phyloP scores from a whole-genome alignment of 2,113 vertebrate genomes.

The Osmerus eperlanus region DNA sequence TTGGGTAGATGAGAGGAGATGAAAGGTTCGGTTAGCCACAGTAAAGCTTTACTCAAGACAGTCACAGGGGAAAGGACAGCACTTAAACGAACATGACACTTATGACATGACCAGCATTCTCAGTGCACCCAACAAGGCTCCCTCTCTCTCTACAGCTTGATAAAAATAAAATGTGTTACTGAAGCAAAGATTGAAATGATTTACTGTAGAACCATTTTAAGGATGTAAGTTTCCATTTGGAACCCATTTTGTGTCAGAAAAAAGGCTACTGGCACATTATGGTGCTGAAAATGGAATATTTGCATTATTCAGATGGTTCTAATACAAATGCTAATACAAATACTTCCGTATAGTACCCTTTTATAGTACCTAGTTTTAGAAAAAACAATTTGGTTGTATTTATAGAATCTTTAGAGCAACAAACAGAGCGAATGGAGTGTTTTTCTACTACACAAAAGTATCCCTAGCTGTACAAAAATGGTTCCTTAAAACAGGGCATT shows the following conservation, averaged over 20 bases:
- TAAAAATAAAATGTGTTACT: too few relatives aligned
- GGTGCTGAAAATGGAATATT: too few relatives aligned
- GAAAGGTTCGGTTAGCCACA: conserved; percentile 56
- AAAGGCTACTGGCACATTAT: too few relatives aligned
- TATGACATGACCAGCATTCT: conserved; percentile 30
- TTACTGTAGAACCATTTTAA: too few relatives aligned
- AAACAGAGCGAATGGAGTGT: neutral
- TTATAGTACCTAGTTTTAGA: too few relatives aligned
- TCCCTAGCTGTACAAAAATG: neutral
- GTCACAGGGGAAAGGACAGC: conserved; percentile 45
- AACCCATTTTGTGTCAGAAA: too few relatives aligned
- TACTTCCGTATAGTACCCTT: neutral
- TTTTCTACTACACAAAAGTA: neutral
- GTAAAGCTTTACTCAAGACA: conserved; percentile 44
- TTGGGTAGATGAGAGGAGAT: conserved; percentile 53
- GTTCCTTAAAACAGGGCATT: neutral
- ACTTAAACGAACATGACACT: conserved; percentile 42
- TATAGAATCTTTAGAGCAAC: too few relatives aligned
- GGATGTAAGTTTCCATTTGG: too few relatives aligned
- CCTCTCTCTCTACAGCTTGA: too few relatives aligned
- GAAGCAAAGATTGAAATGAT: too few relatives aligned
- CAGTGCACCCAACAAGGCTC: neutral
- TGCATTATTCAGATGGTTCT: neutral
- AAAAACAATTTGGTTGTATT: too few relatives aligned
- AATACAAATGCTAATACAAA: neutral